Evolutionary conservation across 2,113 vertebrate species (phyloP).

Genomic region (Syngnathus floridae): DNA sequence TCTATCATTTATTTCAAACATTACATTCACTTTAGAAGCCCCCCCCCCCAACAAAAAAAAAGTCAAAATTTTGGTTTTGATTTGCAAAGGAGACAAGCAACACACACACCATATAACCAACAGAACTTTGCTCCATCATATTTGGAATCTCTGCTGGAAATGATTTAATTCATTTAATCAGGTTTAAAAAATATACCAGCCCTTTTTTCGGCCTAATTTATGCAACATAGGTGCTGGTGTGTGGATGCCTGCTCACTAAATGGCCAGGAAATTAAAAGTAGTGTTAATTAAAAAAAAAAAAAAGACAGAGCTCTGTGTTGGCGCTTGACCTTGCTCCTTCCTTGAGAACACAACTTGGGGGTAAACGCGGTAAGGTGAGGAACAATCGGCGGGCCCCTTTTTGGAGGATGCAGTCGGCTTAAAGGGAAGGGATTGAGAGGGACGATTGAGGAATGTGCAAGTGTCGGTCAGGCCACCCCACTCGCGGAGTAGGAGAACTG

Average conservation of each 20-base stretch:
- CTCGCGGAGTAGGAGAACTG: conserved; percentile 97
- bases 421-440: conserved; percentile 48
- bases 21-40: conserved; percentile 58
- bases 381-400: conserved; percentile 48
- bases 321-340: conserved; percentile 43
- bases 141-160: conserved; percentile 41
- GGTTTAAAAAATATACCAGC: conserved; percentile 33
- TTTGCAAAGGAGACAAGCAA: conserved; percentile 5
- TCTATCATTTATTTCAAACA: conserved; percentile 57
- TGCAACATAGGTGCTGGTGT: conserved; percentile 44
- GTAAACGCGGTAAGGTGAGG: conserved; percentile 6
- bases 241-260: conserved; percentile 46
- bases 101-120: background rate
- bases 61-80: conserved; percentile 23
- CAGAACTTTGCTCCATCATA: conserved; percentile 51
- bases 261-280: conserved; percentile 55
- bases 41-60: conserved; percentile 12
- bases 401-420: conserved; percentile 72
- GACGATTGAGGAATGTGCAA: conserved; percentile 58
- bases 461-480: conserved; percentile 83
- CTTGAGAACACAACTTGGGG: conserved; percentile 39
- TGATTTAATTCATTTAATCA: conserved; percentile 35
- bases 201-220: conserved; percentile 39
- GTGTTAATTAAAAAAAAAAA: conserved; percentile 40
- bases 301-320: conserved; percentile 44